Evolutionary conservation across 2,113 vertebrate genomes (phyloP), one percentile per base, ranked within the genome.

Genomic region (Odobenus rosmarus): DNA sequence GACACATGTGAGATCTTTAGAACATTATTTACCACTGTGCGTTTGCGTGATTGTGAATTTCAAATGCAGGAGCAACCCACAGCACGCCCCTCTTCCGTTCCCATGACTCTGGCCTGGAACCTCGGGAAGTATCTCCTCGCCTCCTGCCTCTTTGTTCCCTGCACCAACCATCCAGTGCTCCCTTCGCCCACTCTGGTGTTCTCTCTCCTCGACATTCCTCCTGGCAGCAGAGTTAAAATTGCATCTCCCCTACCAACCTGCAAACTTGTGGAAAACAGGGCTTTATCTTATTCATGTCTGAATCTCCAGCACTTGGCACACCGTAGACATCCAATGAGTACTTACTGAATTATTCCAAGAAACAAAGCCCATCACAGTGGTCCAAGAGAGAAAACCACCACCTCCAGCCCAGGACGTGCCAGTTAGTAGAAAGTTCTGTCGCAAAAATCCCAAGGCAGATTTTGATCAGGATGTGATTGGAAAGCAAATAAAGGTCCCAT

Each of bases 401-500:
- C 9, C 24, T 21, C 39, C 28, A 53, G 7, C 71, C n/a, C 39
- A 76, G 89, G 36, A 6, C 36, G 13, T 7, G 11, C 14, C 26
- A 13, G 49, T 11, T 67, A 71, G 15, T 28, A 4, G 57, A 79
- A 55, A 42, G 13, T 39, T 67, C 51, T 62, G 8, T 77, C 15
- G 23, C 36, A 55, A 1, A 19, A 74, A 24, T 42, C 21, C 72
- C 26, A 21, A 59, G 21, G 42, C 39, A 55, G 7, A 89, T 53
- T 87, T 92, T n/a, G 23, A 76, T 82, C 74, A 49, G 6, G 15
- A 69, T 82, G 53, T 31, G 74, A 80, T 67, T 79, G 57, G n/a
- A 79, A 94, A 94, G 89, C 13, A 96, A 80, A 88, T 90, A 36
- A 67, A 86, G 96, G 57, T 62, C 31, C 76, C 57, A 71, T 69